Evolutionary conservation across 2,888 invertebrate species (phyloP).

Genomic region (Perizoma affinitatum): DNA sequence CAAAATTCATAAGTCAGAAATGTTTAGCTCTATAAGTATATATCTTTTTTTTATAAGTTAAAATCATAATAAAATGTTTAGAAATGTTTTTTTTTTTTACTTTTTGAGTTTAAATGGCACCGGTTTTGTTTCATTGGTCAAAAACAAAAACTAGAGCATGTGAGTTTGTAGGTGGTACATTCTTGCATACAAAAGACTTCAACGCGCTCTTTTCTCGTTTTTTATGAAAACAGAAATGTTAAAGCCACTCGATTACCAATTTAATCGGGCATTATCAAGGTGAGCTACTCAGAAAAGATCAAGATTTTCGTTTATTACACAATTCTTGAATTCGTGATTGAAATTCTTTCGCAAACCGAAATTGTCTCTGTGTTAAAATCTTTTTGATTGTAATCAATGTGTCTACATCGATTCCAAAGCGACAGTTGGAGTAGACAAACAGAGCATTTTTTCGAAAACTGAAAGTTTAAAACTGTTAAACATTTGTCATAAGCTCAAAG

Average conservation of each 20-base stretch:
- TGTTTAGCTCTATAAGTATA: too few relatives aligned
- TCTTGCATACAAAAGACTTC: conserved; percentile 36
- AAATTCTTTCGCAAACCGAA: conserved; percentile 32
- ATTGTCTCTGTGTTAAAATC: conserved; percentile 33
- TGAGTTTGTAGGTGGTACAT: conserved; percentile 11
- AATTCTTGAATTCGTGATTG: conserved; percentile 40
- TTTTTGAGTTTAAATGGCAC: neutral
- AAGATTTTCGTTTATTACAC: conserved; percentile 36
- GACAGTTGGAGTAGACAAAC: too few relatives aligned
- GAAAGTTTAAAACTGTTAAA: too few relatives aligned
- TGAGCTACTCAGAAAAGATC: conserved; percentile 31
- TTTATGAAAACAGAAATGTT: conserved; percentile 21
- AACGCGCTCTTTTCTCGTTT: conserved; percentile 28
- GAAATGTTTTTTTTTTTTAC: too few relatives aligned
- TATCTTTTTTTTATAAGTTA: too few relatives aligned
- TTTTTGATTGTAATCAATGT: conserved; percentile 39
- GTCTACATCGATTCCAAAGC: conserved; percentile 4
- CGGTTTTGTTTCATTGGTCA: conserved; percentile 2
- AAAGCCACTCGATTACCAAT: conserved; percentile 27
- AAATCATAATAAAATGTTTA: too few relatives aligned
- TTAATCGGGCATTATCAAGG: conserved; percentile 33
- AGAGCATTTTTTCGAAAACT: too few relatives aligned
- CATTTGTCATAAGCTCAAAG: too few relatives aligned
- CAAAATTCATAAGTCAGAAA: neutral
- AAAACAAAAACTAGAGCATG: neutral